Conservation (phyloP, 2,797 vertebrate species). For the Ibycter americanus region DNA sequence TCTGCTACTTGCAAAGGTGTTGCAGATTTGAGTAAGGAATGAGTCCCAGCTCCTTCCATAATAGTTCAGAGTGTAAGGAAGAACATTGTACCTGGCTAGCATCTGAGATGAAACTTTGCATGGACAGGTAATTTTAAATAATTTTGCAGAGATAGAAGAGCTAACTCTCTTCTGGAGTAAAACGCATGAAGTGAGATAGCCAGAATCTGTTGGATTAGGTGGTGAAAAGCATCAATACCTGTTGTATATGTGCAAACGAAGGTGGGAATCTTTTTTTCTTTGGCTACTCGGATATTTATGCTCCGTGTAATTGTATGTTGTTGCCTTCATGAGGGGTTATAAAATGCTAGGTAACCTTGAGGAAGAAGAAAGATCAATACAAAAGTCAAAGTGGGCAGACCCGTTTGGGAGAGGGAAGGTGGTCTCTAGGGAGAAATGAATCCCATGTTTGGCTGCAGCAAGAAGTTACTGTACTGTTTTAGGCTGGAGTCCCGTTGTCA, state of each 20-base stretch:
- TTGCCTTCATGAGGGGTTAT: not conserved
- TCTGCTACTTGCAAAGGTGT: not conserved
- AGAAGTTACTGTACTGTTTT: not conserved
- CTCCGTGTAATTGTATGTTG: not conserved
- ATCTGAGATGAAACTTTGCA: not conserved
- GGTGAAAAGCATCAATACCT: not conserved
- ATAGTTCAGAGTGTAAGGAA: not conserved
- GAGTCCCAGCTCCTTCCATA: not conserved
- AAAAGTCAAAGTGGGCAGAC: not conserved
- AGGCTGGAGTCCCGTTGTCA: not conserved
- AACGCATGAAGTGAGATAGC: not conserved
- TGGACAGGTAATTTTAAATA: not conserved
- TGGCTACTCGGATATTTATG: not conserved
- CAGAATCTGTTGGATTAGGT: not conserved
- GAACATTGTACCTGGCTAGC: not conserved
- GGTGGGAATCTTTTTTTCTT: not conserved
- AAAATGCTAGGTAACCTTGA: not conserved
- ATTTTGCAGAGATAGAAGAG: fast-evolving
- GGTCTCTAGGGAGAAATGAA: not conserved
- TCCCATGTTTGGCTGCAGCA: not conserved
- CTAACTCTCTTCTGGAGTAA: not conserved
- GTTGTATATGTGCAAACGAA: not conserved
- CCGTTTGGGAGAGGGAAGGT: not conserved
- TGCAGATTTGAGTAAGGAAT: not conserved
- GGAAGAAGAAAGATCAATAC: not conserved